A percentile compares a stretch with the other conserved stretches of the same genome.
Evolutionary conservation across 2,888 invertebrate species (phyloP).

Genomic region (Beris chalybata): DNA sequence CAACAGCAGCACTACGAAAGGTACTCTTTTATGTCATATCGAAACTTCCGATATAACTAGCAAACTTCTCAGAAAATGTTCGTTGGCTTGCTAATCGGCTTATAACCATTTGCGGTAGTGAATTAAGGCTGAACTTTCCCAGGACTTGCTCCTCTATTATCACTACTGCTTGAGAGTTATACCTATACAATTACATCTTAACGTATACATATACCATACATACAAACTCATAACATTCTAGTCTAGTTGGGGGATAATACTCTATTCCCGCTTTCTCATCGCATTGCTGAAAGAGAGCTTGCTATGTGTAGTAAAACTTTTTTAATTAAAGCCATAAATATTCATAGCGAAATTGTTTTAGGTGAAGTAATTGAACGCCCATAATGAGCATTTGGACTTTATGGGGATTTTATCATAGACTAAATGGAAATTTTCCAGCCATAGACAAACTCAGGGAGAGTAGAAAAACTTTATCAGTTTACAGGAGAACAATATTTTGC

Average conservation of each 20-base stretch:
- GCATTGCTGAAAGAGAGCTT: too few relatives aligned
- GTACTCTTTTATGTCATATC: neutral
- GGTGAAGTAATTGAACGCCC: constrained; percentile 28
- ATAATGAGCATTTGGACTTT: constrained; percentile 29
- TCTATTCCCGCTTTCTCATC: too few relatives aligned
- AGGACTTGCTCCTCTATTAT: constrained; percentile 9
- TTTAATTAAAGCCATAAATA: constrained; percentile 30
- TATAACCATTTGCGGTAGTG: constrained; percentile 27
- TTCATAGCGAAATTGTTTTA: constrained; percentile 30
- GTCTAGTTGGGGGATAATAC: too few relatives aligned
- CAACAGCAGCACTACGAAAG: too few relatives aligned
- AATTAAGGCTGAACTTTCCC: constrained; percentile 26
- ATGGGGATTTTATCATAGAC: constrained; percentile 6
- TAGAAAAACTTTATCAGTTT: too few relatives aligned
- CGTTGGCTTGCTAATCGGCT: constrained; percentile 31
- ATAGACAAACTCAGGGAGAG: too few relatives aligned
- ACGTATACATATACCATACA: too few relatives aligned
- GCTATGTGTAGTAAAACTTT: constrained; percentile 19
- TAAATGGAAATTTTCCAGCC: constrained; percentile 14
- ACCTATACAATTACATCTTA: too few relatives aligned
- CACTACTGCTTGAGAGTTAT: neutral
- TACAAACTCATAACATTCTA: too few relatives aligned
- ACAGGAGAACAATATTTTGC: too few relatives aligned
- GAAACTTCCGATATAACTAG: constrained; percentile 17
- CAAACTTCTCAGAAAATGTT: constrained; percentile 24